Percentiles rank a stretch among this genome's conserved stretches.
Conservation (phyloP, 2,113 vertebrate genomes). For the Solenodon paradoxus region DNA sequence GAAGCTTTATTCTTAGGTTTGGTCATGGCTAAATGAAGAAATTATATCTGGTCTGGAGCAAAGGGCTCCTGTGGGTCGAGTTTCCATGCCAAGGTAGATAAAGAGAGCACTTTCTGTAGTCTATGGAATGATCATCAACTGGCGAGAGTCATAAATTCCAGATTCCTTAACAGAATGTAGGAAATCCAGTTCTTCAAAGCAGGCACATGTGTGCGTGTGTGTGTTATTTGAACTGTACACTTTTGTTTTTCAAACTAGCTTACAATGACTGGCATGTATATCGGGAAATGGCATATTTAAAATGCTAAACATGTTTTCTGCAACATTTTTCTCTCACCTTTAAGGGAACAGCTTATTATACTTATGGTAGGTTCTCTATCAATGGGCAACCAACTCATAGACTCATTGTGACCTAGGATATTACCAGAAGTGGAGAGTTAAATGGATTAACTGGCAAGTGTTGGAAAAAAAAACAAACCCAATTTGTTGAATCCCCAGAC, state of each 20-base stretch:
- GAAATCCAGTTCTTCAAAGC: neutral
- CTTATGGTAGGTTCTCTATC: neutral
- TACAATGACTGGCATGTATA: too few relatives aligned
- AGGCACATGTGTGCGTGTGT: neutral
- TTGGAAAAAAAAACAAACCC: neutral
- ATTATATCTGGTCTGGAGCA: neutral
- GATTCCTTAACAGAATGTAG: neutral
- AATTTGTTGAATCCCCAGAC: neutral
- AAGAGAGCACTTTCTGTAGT: neutral
- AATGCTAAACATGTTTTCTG: neutral
- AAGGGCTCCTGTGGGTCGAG: neutral
- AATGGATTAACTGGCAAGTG: neutral
- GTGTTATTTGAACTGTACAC: neutral
- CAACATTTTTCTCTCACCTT: neutral
- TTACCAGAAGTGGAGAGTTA: neutral
- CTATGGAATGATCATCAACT: neutral
- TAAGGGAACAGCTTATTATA: neutral
- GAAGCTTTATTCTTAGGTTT: neutral
- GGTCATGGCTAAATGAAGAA: neutral
- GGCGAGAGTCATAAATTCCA: neutral
- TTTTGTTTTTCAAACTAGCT: too few relatives aligned
- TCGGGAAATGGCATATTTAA: neutral
- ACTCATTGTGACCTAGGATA: neutral
- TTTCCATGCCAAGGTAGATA: neutral
- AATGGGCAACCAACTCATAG: neutral